phyloP scores from a whole-genome alignment of 2,888 invertebrate genomes.

The Pandemis corylana region DNA sequence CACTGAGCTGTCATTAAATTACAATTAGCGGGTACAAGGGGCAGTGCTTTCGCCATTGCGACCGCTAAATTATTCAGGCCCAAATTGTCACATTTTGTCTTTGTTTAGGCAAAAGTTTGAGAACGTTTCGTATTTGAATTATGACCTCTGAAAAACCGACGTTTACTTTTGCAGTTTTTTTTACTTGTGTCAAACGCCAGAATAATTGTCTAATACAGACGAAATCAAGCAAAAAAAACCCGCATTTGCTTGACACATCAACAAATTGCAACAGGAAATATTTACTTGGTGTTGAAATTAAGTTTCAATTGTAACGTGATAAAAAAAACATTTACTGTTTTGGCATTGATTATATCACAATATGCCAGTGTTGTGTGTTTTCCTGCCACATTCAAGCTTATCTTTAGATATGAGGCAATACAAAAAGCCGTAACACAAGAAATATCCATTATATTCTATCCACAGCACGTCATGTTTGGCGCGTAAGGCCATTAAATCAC shows the following conservation, averaged over 20 bases:
- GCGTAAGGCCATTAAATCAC: conserved; percentile 81
- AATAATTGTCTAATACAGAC: not conserved
- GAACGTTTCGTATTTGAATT: conserved; percentile 30
- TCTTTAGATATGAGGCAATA: not conserved
- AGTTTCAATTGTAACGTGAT: no score
- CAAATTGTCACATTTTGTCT: conserved; percentile 44
- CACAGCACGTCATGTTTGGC: conserved; percentile 72
- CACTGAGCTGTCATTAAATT: conserved; percentile 58
- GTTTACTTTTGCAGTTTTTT: not conserved
- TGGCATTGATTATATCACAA: no score
- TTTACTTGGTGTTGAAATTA: no score
- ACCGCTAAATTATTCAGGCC: conserved; percentile 44
- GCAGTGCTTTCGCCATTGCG: conserved; percentile 49
- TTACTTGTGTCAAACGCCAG: not conserved
- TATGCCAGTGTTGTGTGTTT: no score
- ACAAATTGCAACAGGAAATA: no score
- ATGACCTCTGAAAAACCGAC: not conserved
- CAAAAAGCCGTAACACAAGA: not conserved
- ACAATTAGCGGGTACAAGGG: conserved; percentile 59
- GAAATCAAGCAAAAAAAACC: not conserved
- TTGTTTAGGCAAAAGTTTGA: conserved; percentile 39
- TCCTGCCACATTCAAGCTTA: not conserved
- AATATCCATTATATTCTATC: conserved; percentile 64
- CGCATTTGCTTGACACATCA: not conserved
- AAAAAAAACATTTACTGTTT: no score